phyloP scores from a whole-genome alignment of 2,888 invertebrate genomes.

The Xestia c-nigrum region DNA sequence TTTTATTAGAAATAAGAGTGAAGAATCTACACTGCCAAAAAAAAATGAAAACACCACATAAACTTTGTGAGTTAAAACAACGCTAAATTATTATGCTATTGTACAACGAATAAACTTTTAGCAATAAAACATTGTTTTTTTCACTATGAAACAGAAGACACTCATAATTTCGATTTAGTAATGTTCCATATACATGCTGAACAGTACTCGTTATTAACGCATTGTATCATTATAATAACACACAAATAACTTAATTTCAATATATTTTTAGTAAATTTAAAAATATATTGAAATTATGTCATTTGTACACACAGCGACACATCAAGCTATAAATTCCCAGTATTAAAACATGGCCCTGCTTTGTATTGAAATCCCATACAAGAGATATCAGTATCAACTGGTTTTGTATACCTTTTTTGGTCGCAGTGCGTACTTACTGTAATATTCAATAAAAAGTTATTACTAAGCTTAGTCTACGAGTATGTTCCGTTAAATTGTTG shows the following conservation, averaged over 20 bases:
- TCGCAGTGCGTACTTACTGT: background rate
- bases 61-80: background rate
- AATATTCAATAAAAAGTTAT: conserved; percentile 30
- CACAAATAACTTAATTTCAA: too few relatives aligned
- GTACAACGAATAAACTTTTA: conserved; percentile 50
- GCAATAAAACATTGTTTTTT: background rate
- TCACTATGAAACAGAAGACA: background rate
- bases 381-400: background rate
- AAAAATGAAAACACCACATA: background rate
- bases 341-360: too few relatives aligned
- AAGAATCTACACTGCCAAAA: conserved; percentile 2
- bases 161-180: background rate
- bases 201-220: background rate
- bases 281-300: background rate
- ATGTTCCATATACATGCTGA: background rate
- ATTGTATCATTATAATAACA: background rate
- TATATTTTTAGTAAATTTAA: too few relatives aligned
- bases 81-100: background rate
- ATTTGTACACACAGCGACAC: background rate
- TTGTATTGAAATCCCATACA: too few relatives aligned
- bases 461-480: conserved; percentile 26
- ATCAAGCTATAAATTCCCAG: too few relatives aligned
- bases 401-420: background rate
- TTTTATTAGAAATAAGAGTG: background rate
- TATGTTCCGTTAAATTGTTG: conserved; percentile 24